These are phyloP conservation scores for Perithous albicinctus DNA, from an alignment of 2,888 invertebrate species.

Conservation along the genomic window DNA sequence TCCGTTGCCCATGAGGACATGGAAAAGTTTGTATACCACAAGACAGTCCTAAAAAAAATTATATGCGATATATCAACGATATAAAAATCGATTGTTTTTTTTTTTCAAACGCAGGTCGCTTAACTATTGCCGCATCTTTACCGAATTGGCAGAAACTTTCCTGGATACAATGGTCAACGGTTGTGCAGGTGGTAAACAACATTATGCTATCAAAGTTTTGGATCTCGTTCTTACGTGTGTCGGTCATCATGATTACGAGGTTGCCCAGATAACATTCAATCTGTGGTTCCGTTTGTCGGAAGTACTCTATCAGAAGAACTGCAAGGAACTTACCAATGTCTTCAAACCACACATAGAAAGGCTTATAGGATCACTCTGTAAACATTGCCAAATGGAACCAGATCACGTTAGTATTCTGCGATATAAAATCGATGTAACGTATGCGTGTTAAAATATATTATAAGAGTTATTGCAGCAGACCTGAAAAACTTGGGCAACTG, in stretches of 20 bases:
- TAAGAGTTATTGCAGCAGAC: neutral
- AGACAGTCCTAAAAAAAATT: neutral
- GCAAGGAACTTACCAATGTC: constrained; percentile 91
- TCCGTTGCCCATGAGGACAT: constrained; percentile 97
- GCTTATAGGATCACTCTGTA: constrained; percentile 94
- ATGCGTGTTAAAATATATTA: neutral
- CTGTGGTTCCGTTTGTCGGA: constrained; percentile 99
- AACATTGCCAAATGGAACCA: constrained; percentile 98
- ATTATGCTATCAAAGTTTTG: constrained; percentile 93
- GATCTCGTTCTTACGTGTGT: constrained; percentile 96
- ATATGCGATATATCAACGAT: neutral
- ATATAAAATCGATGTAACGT: neutral
- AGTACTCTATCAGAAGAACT: constrained; percentile 95
- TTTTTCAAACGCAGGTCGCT: constrained; percentile 87
- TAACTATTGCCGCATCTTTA: constrained; percentile 97
- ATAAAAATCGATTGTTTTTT: neutral
- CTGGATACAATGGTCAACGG: constrained; percentile 92
- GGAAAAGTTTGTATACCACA: constrained; percentile 88
- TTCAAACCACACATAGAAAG: constrained; percentile 97
- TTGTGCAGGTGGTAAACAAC: constrained; percentile 87
- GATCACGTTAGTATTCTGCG: constrained; percentile 90
- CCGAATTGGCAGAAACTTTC: constrained; percentile 96
- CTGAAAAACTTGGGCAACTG: no score
- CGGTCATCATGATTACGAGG: constrained; percentile 98
- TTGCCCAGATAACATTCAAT: constrained; percentile 95